These are phyloP conservation scores for Pseudochirops cupreus DNA, from an alignment of 2,797 vertebrate species.

Conservation along the genomic window DNA sequence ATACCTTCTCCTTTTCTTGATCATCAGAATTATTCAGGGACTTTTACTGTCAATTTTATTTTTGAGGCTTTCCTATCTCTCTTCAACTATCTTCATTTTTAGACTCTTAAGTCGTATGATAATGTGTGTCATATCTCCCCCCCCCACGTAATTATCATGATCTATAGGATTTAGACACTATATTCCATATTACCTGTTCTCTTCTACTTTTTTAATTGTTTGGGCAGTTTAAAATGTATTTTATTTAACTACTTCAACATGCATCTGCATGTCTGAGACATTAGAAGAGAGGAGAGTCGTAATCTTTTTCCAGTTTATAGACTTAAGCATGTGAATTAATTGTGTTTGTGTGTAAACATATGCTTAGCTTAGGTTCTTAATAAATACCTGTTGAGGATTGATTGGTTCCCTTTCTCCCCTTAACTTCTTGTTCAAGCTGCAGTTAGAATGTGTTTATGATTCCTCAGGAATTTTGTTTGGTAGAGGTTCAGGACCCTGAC, in stretches of 20 bases:
- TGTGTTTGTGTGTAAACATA: slow-evolving; percentile 73
- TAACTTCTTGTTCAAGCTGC: neutral
- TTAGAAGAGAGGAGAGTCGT: slow-evolving; percentile 31
- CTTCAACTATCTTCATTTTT: neutral
- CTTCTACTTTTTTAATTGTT: neutral
- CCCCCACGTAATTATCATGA: neutral
- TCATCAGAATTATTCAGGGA: neutral
- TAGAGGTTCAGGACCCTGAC: neutral
- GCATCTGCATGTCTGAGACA: neutral
- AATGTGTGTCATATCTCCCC: no score
- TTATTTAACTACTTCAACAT: neutral
- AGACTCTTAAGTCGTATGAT: neutral
- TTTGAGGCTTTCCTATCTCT: neutral
- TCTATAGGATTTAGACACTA: neutral
- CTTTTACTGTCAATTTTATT: neutral
- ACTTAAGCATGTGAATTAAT: slow-evolving; percentile 64
- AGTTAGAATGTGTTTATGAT: neutral
- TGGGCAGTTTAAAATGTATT: neutral
- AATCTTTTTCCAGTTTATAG: slow-evolving; percentile 63
- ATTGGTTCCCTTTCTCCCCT: neutral
- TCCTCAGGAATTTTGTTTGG: neutral
- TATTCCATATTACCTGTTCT: neutral
- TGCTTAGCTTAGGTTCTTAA: slow-evolving; percentile 65
- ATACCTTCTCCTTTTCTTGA: neutral
- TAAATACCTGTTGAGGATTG: neutral